Conservation (phyloP, 2,888 invertebrate genomes). For the Heteromyza rotundicornis region DNA sequence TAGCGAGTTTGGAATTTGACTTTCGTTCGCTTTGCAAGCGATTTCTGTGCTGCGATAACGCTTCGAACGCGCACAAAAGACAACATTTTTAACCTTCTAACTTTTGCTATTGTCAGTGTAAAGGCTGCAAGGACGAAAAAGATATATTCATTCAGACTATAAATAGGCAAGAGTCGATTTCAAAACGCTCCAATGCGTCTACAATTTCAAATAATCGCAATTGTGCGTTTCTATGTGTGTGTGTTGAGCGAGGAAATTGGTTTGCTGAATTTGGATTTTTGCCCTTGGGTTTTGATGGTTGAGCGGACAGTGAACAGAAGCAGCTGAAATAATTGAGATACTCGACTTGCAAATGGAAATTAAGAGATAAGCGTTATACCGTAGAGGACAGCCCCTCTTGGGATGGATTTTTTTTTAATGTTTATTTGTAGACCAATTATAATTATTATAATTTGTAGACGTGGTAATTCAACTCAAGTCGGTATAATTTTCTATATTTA, state of each 20-base stretch:
- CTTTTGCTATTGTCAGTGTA: constrained; percentile 12
- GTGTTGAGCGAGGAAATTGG: background rate
- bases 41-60: constrained; percentile 25
- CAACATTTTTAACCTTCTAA: constrained; percentile 44
- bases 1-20: constrained; percentile 53
- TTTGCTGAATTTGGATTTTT: constrained; percentile 8
- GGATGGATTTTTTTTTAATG: background rate
- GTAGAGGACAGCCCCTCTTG: constrained; percentile 34
- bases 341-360: constrained; percentile 38
- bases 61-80: constrained; percentile 44
- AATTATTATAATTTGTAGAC: too few relatives aligned
- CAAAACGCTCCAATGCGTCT: constrained; percentile 58
- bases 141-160: background rate
- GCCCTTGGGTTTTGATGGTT: constrained; percentile 7
- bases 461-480: too few relatives aligned
- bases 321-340: constrained; percentile 61
- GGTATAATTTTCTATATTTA: too few relatives aligned
- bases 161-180: constrained; percentile 40
- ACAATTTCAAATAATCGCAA: constrained; percentile 59
- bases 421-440: background rate
- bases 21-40: too few relatives aligned
- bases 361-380: constrained; percentile 36
- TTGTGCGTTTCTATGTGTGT: too few relatives aligned
- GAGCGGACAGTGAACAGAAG: constrained; percentile 25
- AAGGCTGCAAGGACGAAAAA: background rate